Evolutionary conservation across 2,797 vertebrate genomes (phyloP), one percentile per base, ranked within the genome.

Genomic region (Trichosurus vulpecula): DNA sequence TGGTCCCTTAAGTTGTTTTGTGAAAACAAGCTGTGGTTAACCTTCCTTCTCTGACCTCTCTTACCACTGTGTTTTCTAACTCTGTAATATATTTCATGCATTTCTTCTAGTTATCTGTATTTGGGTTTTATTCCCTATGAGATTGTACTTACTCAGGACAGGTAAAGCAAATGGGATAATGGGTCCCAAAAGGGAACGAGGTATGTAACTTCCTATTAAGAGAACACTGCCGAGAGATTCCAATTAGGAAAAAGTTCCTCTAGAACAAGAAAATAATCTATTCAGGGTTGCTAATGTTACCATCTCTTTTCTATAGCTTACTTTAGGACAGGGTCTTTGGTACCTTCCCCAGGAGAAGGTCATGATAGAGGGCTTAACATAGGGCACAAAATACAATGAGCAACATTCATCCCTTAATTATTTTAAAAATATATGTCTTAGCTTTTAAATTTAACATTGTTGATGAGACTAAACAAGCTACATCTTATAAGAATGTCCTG

Each of bases 401-500:
- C n/a, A 89, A 89, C 89, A 90, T 51, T 51, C 22, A 10, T 29
- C 16, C 0, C 4, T 89, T 41, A 89, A 22, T 89, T 22, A 53
- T 90, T 51, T 29, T 90, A 0, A 52, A 90, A 52, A 97, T 57
- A 93, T 31, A 91, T 56, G 74, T 54, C 57, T 11, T 95, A 90
- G 27, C 92, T 57, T 66, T 94, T 90, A 90, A 95, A 94, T 92
- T 89, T 11, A 5, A 19, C 92, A 25, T 53, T 94, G 35, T 87
- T 55, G 41, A 93, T 93, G 51, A 87, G 51, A 51, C 13, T 90
- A 92, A 96, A 58, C 27, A 91, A 92, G 90, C 35, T 93, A n/a
- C 61, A 41, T 94, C 93, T 95, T 12, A 6, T 41, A 92, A 92
- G 94, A 47, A 92, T 52, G 95, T 96, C 2, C 51, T 90, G 66